A percentile compares a stretch with the other conserved stretches of the same genome.
Conservation (phyloP, 2,888 invertebrate species). For the Andrena hattorfiana region DNA sequence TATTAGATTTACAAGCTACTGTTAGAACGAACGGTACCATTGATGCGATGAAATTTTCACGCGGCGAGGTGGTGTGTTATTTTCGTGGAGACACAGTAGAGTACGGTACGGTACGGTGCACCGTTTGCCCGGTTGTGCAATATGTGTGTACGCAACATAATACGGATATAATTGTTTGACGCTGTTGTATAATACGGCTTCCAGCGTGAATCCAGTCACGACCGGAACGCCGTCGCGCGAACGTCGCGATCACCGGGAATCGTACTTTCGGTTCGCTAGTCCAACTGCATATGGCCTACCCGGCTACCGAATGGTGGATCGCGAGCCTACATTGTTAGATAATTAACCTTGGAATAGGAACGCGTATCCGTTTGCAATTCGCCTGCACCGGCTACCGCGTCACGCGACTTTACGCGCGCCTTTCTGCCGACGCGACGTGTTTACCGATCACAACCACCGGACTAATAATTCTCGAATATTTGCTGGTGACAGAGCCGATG, state of each 20-base stretch:
- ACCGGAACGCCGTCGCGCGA: slow-evolving; percentile 53
- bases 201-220: slow-evolving; percentile 74
- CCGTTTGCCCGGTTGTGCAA: slow-evolving; percentile 66
- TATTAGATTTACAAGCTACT: slow-evolving; percentile 11
- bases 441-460: neutral
- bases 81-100: slow-evolving; percentile 2
- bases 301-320: neutral
- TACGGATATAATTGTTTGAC: slow-evolving; percentile 78
- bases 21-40: neutral
- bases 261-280: neutral
- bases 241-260: slow-evolving; percentile 20
- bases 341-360: slow-evolving; percentile 26
- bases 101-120: neutral
- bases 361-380: neutral
- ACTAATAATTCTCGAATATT: neutral
- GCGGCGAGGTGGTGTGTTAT: neutral
- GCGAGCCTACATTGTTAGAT: neutral
- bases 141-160: slow-evolving; percentile 71
- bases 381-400: neutral
- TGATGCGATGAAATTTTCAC: slow-evolving; percentile 24
- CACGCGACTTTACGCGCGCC: neutral
- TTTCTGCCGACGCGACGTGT: neutral
- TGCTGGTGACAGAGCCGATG: too few species aligned
- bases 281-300: neutral
- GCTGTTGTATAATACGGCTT: slow-evolving; percentile 75